Base-by-base conservation (phyloP, 2,113 vertebrate species). In the Australoheros scitulus region DNA sequence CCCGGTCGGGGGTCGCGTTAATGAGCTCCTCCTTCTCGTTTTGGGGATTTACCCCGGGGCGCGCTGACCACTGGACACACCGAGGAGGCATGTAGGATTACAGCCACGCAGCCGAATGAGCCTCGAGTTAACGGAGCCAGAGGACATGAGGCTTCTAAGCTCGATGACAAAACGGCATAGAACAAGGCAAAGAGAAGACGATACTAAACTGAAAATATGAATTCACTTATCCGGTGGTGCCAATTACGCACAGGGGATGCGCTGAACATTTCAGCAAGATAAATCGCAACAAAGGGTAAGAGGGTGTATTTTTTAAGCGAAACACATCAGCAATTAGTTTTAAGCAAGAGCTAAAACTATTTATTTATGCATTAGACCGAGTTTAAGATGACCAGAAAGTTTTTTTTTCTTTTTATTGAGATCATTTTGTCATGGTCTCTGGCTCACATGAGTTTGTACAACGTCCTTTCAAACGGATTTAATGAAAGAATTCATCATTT, bases 1-100 rank as follows among this genome's bases (percentile, higher is more conserved):
- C 91, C 84, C 93, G 80, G 95, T 91, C 85, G 93, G 95, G 93
- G 87, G 91, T 93, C 83, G 78, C 77, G 70, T 85, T 96, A 96
- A 96, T 90, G 94, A 96, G 95, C 93, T 93, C 79, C 86, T 90
- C 83, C 88, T 88, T 78, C 86, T 85, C 81, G 76, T 90, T 91
- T 88, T 63, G 77, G 83, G 88, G 93, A 93, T 94, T 94, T 94
- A 79, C 89, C 92, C 93, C 74, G 84, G 90, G 92, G 93, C 83
- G 85, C 89, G 61, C 87, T 88, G 89, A 89, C 87, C 92, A 90
- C 83, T 84, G 88, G 87, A 79, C 86, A 29, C 77, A 80, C 79
- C 61, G 80, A 78, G 79, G 82, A 90, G 80, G 79, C 77, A 89
- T 36, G 55, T 61, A 86, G 87, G 81, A 91, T 91, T 91, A 93